These are phyloP conservation scores for Mactra quadrangularis DNA, from an alignment of 1,140 invertebrate species.

Conservation along the genomic window DNA sequence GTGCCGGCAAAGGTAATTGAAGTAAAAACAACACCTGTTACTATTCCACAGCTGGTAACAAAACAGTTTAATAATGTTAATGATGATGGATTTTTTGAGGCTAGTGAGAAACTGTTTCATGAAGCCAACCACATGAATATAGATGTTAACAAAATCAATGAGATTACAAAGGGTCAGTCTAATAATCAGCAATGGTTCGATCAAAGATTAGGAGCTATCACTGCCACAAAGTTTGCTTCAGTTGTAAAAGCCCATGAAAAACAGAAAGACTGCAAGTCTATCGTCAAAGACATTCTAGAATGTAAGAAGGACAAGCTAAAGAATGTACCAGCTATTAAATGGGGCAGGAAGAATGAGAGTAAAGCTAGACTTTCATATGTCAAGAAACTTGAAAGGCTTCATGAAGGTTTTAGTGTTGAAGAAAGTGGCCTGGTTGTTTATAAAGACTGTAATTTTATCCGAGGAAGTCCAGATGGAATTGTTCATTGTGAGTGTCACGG, in stretches of 20 bases:
- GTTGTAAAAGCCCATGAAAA: conserved; percentile 8
- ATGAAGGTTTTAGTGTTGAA: background rate
- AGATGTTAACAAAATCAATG: too few species aligned
- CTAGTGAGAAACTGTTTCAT: too few species aligned
- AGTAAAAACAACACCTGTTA: background rate
- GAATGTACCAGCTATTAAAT: too few species aligned
- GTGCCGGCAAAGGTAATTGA: background rate
- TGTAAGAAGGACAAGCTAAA: background rate
- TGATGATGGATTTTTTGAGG: background rate
- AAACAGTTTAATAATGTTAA: background rate
- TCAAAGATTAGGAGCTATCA: conserved; percentile 8
- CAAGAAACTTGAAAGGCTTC: conserved; percentile 5
- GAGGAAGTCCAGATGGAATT: conserved; percentile 29
- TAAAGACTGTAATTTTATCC: conserved; percentile 9
- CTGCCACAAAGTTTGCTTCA: background rate
- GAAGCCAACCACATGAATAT: too few species aligned
- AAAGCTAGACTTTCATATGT: background rate
- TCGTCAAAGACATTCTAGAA: background rate
- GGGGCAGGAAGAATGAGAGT: conserved; percentile 4
- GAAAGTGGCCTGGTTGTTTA: conserved; percentile 8
- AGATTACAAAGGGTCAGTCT: background rate
- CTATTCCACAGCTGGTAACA: background rate
- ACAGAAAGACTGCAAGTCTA: background rate
- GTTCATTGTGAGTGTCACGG: too few species aligned
- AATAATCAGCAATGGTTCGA: background rate